These are phyloP conservation scores for Chrysaora quinquecirrha DNA, from an alignment of 30 jellyfish, hydroid and myxozoan species.

Conservation along the genomic window DNA sequence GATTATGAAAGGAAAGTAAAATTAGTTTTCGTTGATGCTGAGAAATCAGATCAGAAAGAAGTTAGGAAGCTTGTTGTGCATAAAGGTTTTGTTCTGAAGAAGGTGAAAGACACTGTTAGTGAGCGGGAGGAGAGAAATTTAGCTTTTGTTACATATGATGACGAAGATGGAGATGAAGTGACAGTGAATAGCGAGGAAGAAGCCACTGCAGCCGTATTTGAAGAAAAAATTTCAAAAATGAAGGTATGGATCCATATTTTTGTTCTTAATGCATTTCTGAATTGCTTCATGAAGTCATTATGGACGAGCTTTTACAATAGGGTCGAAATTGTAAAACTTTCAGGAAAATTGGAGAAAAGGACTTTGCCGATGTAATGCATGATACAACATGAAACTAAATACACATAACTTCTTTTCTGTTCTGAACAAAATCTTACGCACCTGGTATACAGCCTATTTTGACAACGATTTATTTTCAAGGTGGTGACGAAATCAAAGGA, in stretches of 20 bases:
- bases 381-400: background rate
- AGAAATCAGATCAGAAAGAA: background rate
- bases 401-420: background rate
- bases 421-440: no score
- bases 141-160: background rate
- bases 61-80: background rate
- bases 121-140: background rate
- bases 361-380: background rate
- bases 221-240: background rate
- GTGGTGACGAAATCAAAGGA: no score
- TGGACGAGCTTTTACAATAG: background rate
- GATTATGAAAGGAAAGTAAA: no score
- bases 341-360: background rate
- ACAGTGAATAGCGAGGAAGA: background rate
- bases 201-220: background rate
- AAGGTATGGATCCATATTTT: background rate
- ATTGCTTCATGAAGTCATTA: background rate
- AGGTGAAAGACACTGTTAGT: no score
- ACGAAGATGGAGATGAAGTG: background rate
- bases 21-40: background rate
- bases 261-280: background rate
- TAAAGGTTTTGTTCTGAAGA: background rate
- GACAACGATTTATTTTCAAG: no score
- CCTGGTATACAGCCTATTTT: no score
- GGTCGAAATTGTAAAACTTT: background rate